Evolutionary conservation across 2,888 invertebrate genomes (phyloP), one percentile per base, ranked within the genome.

Genomic region (Azorinus chamasolen): DNA sequence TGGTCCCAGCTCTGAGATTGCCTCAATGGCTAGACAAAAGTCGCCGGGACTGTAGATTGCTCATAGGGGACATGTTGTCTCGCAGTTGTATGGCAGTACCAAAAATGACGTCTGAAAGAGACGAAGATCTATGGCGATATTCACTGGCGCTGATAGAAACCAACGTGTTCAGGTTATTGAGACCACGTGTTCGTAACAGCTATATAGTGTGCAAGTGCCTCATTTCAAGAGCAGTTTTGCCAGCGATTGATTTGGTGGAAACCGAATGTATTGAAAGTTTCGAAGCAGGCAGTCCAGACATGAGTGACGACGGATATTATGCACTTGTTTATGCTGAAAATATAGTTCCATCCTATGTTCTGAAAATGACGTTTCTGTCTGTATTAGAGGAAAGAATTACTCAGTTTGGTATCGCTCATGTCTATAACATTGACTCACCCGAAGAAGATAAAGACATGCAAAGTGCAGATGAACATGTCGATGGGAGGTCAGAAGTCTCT

Each of bases 311-410:
- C 12, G 72, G 65, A 27, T 50, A 69, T 2, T n/a, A 69, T 8
- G 25, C 39, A 3, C 48, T 50, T 46, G 69, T 65, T n/a, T 27
- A 25, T 14, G 41, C 65, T n/a, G 79, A 69, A 61, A 8, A 46
- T 8, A 18, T 72, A 1, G 54, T 76, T 12, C 75, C 79, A 5
- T 80, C 79, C 22, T 80, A 80, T 10, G 50, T 80, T 10, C 39
- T 80, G 10, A 80, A 80, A 69, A 80, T 76, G 79, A 59, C 63
- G 14, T 80, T 80, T 45, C 53, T 79, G 12, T 27, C 50, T 27
- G 53, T 62, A 20, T 45, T 79, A 8, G 78, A 79, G 54, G 65
- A 73, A 14, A 64, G 37, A 12, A 73, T 50, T 16, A 16, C 12
- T 5, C n/a, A 22, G 22, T 58, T 57, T 4, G 70, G 73, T 16